These are phyloP conservation scores for Netelia fuscicornis DNA, from an alignment of 2,888 invertebrate genomes.

Conservation along the genomic window DNA sequence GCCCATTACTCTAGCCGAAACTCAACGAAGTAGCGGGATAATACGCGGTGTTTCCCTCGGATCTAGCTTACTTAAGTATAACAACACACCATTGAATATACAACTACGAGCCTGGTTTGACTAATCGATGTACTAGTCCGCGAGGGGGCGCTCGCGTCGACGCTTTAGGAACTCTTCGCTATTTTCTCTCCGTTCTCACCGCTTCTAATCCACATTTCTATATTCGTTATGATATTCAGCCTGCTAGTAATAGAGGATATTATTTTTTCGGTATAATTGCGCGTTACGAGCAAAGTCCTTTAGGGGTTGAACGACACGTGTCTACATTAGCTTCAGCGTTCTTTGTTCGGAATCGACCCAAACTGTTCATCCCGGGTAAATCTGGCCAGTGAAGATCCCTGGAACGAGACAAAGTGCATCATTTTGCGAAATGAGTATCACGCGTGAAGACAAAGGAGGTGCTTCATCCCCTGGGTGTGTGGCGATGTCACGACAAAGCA, in stretches of 20 bases:
- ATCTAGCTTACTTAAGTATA: neutral
- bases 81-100: slow-evolving; percentile 4
- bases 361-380: neutral
- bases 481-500: slow-evolving; percentile 3
- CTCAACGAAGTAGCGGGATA: neutral
- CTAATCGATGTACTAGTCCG: slow-evolving; percentile 39
- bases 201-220: slow-evolving; percentile 2
- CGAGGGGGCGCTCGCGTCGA: slow-evolving; percentile 21
- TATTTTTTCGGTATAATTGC: slow-evolving; percentile 36
- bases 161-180: neutral
- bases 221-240: neutral
- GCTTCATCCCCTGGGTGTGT: neutral
- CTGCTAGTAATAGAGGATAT: neutral
- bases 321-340: neutral
- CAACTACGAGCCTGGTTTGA: slow-evolving; percentile 1
- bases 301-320: slow-evolving; percentile 34
- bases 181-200: neutral
- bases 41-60: slow-evolving; percentile 1
- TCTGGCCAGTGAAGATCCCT: neutral
- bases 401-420: slow-evolving; percentile 11
- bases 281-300: slow-evolving; percentile 4
- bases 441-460: slow-evolving; percentile 23
- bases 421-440: slow-evolving; percentile 13
- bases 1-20: slow-evolving; percentile 23
- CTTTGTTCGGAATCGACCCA: slow-evolving; percentile 31